A percentile compares a stretch with the other conserved stretches of the same genome.
phyloP scores from a whole-genome alignment of 2,888 invertebrate genomes.

The Nephrotoma guestfalica region DNA sequence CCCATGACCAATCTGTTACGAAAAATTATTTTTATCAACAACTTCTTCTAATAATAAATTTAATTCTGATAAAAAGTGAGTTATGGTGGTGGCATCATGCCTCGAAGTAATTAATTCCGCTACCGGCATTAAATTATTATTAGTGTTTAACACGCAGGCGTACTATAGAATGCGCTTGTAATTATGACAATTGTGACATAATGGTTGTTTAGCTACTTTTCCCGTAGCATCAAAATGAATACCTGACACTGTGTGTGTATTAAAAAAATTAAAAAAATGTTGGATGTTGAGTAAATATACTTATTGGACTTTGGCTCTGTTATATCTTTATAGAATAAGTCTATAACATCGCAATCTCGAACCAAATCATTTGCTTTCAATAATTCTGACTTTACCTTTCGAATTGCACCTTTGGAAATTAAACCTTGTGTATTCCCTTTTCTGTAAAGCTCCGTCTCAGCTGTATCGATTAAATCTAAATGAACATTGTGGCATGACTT shows the following conservation, averaged over 20 bases:
- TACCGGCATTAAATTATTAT: too few relatives aligned
- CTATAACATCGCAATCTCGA: background rate
- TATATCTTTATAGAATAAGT: background rate
- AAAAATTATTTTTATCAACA: background rate
- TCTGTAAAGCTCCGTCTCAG: too few relatives aligned
- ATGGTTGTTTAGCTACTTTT: background rate
- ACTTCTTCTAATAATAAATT: background rate
- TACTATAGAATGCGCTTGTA: background rate
- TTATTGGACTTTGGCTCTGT: background rate
- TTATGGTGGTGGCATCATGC: background rate
- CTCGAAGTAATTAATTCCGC: background rate
- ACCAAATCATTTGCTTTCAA: too few relatives aligned
- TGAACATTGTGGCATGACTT: too few relatives aligned
- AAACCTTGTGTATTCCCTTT: too few relatives aligned
- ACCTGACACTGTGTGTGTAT: too few relatives aligned
- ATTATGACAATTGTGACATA: background rate
- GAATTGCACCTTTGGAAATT: too few relatives aligned
- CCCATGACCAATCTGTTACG: too few relatives aligned
- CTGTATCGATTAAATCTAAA: too few relatives aligned
- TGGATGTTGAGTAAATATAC: background rate
- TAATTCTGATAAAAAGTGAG: background rate
- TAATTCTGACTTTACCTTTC: too few relatives aligned
- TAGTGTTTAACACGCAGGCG: too few relatives aligned
- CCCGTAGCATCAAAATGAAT: too few relatives aligned
- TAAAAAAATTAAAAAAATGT: background rate